Evolutionary conservation across 2,888 invertebrate species (phyloP).

Genomic region (Andrena dorsata): DNA sequence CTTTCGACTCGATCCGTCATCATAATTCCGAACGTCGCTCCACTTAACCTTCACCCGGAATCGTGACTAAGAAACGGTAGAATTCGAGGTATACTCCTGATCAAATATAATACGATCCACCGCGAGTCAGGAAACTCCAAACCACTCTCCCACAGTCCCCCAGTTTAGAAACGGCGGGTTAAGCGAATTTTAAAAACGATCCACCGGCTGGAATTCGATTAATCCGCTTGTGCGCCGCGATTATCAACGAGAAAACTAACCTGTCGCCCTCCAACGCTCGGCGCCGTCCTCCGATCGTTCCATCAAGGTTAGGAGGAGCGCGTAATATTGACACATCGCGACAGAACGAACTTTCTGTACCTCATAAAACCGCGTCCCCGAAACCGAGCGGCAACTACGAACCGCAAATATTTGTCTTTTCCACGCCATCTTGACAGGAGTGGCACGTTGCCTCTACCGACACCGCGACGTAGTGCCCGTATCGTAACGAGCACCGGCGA

Average conservation of each 20-base stretch:
- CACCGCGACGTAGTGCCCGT: constrained; percentile 16
- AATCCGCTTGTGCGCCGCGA: constrained; percentile 8
- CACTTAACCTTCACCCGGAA: constrained; percentile 37
- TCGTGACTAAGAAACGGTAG: constrained; percentile 6
- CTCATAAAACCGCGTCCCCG: constrained; percentile 41
- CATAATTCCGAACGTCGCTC: neutral
- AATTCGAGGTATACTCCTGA: constrained; percentile 29
- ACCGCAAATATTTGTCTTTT: constrained; percentile 69
- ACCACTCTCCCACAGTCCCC: neutral
- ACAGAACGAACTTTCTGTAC: constrained; percentile 50
- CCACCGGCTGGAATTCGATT: constrained; percentile 31
- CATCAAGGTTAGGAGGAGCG: constrained; percentile 12
- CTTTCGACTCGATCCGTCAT: constrained; percentile 7
- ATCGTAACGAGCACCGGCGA: constrained; percentile 29
- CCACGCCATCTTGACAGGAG: constrained; percentile 68
- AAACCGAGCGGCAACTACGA: constrained; percentile 36
- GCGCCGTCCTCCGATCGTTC: constrained; percentile 6
- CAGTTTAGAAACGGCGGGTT: neutral
- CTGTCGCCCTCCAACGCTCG: neutral
- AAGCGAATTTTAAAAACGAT: constrained; percentile 16
- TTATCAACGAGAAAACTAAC: constrained; percentile 20
- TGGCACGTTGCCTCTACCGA: constrained; percentile 32
- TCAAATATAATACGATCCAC: constrained; percentile 7
- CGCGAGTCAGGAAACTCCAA: constrained; percentile 1
- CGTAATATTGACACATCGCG: constrained; percentile 59